phyloP scores from a whole-genome alignment of 2,113 vertebrate species.

The Fukomys damarensis region DNA sequence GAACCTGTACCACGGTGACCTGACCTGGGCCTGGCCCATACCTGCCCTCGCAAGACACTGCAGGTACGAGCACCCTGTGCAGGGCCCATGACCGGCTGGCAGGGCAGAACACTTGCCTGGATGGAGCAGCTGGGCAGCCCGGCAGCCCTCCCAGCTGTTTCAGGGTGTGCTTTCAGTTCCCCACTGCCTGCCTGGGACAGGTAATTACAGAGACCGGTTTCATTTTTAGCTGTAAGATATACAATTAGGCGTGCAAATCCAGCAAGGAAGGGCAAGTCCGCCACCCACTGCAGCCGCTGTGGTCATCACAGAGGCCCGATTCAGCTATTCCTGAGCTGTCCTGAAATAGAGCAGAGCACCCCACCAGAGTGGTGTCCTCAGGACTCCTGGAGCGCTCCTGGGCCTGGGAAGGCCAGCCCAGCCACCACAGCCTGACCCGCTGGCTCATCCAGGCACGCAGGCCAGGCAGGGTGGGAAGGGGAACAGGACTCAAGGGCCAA shows the following conservation, averaged over 20 bases:
- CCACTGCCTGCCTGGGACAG: constrained; percentile 38
- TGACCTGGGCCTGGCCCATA: background rate
- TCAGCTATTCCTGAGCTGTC: constrained; percentile 66
- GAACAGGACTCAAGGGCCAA: background rate
- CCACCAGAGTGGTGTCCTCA: background rate
- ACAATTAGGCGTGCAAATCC: constrained; percentile 77
- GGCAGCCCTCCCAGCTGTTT: background rate
- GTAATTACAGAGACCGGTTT: constrained; percentile 83
- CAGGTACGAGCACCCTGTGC: accelerated
- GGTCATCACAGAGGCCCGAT: constrained; percentile 54
- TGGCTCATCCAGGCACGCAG: background rate
- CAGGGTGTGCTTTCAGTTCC: background rate
- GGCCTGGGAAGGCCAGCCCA: background rate
- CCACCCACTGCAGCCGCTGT: constrained; percentile 50
- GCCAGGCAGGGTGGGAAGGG: too few species aligned
- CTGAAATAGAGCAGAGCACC: constrained; percentile 59
- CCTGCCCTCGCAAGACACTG: background rate
- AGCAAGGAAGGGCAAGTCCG: constrained; percentile 6
- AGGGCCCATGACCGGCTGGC: background rate
- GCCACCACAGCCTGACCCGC: background rate
- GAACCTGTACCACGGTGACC: background rate
- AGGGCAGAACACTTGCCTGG: background rate
- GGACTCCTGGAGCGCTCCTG: background rate
- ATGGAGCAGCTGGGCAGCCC: background rate
- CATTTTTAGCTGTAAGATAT: constrained; percentile 74